Evolutionary conservation across 2,113 vertebrate genomes (phyloP).

Genomic region (Plestiodon gilberti): DNA sequence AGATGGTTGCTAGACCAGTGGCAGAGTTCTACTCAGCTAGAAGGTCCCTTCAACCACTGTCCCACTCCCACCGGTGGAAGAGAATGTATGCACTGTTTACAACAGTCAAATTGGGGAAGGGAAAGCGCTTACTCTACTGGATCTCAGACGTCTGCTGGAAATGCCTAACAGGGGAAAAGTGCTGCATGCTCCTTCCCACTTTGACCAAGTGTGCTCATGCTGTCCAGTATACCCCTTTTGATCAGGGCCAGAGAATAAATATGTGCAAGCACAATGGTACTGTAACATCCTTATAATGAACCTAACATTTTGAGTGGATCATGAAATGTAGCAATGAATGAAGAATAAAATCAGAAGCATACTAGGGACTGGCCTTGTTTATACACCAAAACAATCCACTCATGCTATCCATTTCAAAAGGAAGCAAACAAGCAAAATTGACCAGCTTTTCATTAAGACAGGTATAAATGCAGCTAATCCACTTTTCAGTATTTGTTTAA

Average conservation of each 20-base stretch:
- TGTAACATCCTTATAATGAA: background rate
- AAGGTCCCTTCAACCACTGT: background rate
- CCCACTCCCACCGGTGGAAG: background rate
- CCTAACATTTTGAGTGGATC: no score
- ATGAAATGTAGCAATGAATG: no score
- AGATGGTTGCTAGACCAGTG: background rate
- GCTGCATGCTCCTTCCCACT: background rate
- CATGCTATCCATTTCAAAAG: background rate
- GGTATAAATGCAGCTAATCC: background rate
- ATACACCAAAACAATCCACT: no score
- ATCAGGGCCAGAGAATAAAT: background rate
- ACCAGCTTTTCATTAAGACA: background rate
- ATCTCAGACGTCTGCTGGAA: background rate
- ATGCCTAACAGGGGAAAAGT: background rate
- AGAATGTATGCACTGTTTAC: background rate
- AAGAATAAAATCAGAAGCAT: no score
- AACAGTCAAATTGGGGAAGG: background rate
- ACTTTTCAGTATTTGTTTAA: slow-evolving; percentile 7
- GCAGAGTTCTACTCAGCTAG: background rate
- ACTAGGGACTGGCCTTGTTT: no score
- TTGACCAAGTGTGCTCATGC: background rate
- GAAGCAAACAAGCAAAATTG: background rate
- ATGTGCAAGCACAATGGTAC: background rate
- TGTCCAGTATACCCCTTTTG: background rate
- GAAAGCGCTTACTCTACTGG: background rate